Percentiles rank a stretch among this genome's conserved stretches.
Conservation (phyloP, 2,797 vertebrate genomes). For the Anguilla obscura region DNA sequence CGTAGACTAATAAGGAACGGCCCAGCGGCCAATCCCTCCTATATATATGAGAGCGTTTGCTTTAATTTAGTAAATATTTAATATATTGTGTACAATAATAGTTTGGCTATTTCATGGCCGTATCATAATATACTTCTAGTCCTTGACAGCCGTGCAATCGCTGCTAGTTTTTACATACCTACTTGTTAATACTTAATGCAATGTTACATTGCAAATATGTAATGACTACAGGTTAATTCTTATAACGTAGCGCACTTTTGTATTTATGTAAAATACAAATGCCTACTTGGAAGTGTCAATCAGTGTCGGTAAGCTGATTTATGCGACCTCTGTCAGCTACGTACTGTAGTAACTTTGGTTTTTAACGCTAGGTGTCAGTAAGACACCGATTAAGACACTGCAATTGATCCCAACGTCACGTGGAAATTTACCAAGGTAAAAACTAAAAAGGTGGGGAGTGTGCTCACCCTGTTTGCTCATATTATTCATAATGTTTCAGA, state of each 20-base stretch:
- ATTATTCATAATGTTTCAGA: background rate
- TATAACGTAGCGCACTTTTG: background rate
- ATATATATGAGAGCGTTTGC: background rate
- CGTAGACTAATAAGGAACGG: background rate
- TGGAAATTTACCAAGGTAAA: background rate
- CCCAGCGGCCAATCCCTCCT: conserved; percentile 1
- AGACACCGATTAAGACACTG: background rate
- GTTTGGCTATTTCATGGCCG: conserved; percentile 36
- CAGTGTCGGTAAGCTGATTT: background rate
- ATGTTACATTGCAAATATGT: background rate
- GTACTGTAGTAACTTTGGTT: background rate
- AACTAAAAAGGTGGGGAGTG: background rate
- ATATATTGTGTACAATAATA: conserved; percentile 48
- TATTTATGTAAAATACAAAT: background rate
- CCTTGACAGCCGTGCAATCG: background rate
- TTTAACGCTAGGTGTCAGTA: conserved; percentile 26
- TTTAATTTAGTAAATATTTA: background rate
- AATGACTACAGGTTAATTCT: background rate
- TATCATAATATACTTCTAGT: background rate
- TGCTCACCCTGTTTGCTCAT: background rate
- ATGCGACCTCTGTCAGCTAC: background rate
- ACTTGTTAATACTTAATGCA: background rate
- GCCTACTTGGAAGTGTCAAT: background rate
- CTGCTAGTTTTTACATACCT: background rate
- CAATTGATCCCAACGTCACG: background rate